Evolutionary conservation across 2,113 vertebrate genomes (phyloP).

Genomic region (Clarias gariepinus): DNA sequence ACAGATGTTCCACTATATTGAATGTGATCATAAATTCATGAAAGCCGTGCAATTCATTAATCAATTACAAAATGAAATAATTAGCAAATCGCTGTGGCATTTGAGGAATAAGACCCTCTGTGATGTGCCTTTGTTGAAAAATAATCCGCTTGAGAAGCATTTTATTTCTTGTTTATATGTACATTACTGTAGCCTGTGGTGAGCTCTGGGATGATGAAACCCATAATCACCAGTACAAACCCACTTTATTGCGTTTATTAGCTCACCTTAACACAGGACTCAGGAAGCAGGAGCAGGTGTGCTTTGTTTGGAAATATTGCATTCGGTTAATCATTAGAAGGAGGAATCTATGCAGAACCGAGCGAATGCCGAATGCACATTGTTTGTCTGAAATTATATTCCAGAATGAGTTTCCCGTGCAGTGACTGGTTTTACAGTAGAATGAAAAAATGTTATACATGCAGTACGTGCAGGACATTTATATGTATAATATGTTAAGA

Average conservation of each 20-base stretch:
- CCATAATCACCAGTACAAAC: neutral
- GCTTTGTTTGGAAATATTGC: slow-evolving; percentile 17
- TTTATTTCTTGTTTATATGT: neutral
- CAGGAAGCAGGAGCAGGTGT: slow-evolving; percentile 14
- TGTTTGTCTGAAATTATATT: neutral
- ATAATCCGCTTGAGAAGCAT: neutral
- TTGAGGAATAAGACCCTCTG: neutral
- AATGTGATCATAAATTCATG: neutral
- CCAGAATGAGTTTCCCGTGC: neutral
- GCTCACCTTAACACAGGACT: neutral
- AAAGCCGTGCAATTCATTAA: neutral
- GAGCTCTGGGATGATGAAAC: neutral
- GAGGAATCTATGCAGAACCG: neutral
- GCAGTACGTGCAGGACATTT: neutral
- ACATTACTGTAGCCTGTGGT: neutral
- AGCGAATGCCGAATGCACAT: neutral
- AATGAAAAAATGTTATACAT: neutral
- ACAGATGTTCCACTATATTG: neutral
- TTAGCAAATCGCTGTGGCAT: neutral
- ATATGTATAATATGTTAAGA: neutral
- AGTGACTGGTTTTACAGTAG: neutral
- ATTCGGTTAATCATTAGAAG: slow-evolving; percentile 1
- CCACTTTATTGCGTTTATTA: neutral
- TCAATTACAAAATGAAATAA: neutral
- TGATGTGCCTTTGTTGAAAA: neutral